Base-by-base conservation (phyloP, 2,888 invertebrate genomes). In the Caradrina clavipalpis region DNA sequence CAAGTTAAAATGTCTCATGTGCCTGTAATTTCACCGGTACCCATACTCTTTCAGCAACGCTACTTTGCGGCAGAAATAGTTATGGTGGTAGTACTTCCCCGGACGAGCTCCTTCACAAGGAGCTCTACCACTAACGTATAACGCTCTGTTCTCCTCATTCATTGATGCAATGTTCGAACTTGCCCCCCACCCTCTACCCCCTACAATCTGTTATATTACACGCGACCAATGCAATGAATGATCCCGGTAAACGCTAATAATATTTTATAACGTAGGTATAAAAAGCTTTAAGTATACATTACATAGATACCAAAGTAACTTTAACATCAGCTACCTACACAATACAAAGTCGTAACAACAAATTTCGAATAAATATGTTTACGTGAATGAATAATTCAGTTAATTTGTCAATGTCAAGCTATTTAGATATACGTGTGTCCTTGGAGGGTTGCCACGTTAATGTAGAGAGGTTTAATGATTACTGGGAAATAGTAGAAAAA, bases 401-500 rank as follows among this genome's bases (percentile, higher is more conserved):
- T 76, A 45, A 79, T 79, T 71, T 63, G 31, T 79, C 64, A 76
- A 58, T 58, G 79, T 53, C 61, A 60, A 21, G n/a, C 42, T 63
- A 59, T 68, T 73, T 58, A 55, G 13, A 31, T 51, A 50, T 26
- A 58, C 42, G 53, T 31, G 31, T 69, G 49, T 5, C 73, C 56
- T 73, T 75, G 57, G 21, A 26, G 61, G n/a, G 35, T 53, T 74
- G 60, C 57, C 22, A n/a, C 22, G 35, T 49, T 42, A 47, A 31
- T 11, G 45, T 45, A 2, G 39, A 35, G 13, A 26, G 45, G 22
- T 73, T 54, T 13, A 72, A 58, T 65, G 1, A 58, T 64, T 57
- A 49, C 53, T 15, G 11, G 42, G 42, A 54, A 53, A 22, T 19
- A 22, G 22, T 68, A 26, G 15, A 58, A 58, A 47, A 11, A 45